phyloP scores from a whole-genome alignment of 2,113 vertebrate species.

The Petromus typicus region DNA sequence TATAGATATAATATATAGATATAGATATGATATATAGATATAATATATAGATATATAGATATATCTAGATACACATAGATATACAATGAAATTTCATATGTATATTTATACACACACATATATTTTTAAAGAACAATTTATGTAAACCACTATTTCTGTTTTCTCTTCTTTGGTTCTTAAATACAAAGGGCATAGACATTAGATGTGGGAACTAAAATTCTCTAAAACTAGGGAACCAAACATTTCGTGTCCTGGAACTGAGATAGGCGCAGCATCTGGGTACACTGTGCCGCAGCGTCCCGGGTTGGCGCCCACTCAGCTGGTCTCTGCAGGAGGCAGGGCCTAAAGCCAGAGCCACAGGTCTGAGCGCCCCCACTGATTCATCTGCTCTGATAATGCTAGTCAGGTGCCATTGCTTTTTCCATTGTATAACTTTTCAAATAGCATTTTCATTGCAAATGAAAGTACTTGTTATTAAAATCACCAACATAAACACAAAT shows the following conservation, averaged over 20 bases:
- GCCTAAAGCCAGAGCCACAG: slow-evolving; percentile 12
- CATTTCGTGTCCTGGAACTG: neutral
- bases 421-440: slow-evolving; percentile 40
- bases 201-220: slow-evolving; percentile 38
- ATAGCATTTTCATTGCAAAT: neutral
- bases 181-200: neutral
- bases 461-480: slow-evolving; percentile 7
- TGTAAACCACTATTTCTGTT: neutral
- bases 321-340: neutral
- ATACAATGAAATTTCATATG: too few relatives aligned
- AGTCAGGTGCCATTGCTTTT: neutral
- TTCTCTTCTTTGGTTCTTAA: neutral
- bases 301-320: neutral
- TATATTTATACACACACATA: too few relatives aligned
- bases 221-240: neutral
- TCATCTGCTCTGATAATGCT: neutral
- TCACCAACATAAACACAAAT: neutral
- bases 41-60: too few relatives aligned
- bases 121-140: slow-evolving; percentile 24
- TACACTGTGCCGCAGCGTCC: neutral
- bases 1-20: too few relatives aligned
- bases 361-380: neutral
- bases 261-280: neutral
- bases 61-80: too few relatives aligned
- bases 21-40: too few relatives aligned